These are phyloP conservation scores for Erebia epiphron DNA, from an alignment of 2,888 invertebrate genomes.

Conservation along the genomic window DNA sequence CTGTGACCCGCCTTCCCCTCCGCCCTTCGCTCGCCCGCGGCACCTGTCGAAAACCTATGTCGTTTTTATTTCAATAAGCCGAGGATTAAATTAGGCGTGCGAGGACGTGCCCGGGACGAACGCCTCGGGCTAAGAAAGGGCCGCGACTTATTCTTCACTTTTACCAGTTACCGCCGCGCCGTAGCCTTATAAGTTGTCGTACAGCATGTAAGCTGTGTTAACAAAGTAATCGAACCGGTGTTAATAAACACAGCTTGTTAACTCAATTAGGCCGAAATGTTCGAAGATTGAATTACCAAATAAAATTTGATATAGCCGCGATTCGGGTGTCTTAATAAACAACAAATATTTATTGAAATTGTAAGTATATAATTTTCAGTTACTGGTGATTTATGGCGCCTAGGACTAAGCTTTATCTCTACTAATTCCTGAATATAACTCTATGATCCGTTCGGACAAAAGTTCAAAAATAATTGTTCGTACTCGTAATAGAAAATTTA, in stretches of 20 bases:
- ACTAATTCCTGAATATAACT: background rate
- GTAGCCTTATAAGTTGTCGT: slow-evolving; percentile 32
- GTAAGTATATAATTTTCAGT: background rate
- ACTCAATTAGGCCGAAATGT: slow-evolving; percentile 24
- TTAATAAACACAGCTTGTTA: slow-evolving; percentile 22
- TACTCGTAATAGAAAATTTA: background rate
- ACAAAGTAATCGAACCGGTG: slow-evolving; percentile 24
- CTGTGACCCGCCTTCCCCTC: slow-evolving; percentile 70
- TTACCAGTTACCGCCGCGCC: slow-evolving; percentile 15
- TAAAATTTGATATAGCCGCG: slow-evolving; percentile 17
- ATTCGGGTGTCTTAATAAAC: background rate
- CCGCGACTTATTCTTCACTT: slow-evolving; percentile 56
- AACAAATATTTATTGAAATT: background rate
- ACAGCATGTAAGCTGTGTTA: slow-evolving; percentile 44
- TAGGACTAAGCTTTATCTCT: too few species aligned
- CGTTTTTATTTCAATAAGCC: slow-evolving; percentile 82
- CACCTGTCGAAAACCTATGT: slow-evolving; percentile 83
- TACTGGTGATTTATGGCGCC: background rate
- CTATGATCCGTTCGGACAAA: background rate
- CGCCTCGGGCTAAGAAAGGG: slow-evolving; percentile 47
- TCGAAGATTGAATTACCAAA: slow-evolving; percentile 21
- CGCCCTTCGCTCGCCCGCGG: slow-evolving; percentile 61
- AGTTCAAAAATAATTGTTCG: background rate
- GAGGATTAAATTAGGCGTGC: slow-evolving; percentile 81
- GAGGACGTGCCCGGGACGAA: slow-evolving; percentile 63